Evolutionary conservation across 64 coral and sea anemone species (phyloP).

Genomic region (Stichodactyla helianthus): DNA sequence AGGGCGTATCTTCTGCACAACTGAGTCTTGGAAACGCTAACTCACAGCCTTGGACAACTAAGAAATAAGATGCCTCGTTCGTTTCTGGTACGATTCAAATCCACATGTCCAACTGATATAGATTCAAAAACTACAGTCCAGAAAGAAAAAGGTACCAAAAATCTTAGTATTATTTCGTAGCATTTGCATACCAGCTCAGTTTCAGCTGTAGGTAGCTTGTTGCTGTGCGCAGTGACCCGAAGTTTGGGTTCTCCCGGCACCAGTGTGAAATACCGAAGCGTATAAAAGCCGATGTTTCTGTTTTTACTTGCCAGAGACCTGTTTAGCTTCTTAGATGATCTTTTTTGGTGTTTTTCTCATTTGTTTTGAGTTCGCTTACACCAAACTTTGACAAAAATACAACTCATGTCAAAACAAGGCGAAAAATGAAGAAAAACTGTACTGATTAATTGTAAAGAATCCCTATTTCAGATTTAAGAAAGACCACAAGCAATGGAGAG

Average conservation of each 20-base stretch:
- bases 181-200: neutral
- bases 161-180: no score
- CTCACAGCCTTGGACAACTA: neutral
- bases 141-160: neutral
- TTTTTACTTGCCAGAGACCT: neutral
- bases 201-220: neutral
- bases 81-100: neutral
- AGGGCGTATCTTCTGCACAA: neutral
- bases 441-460: neutral
- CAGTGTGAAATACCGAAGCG: neutral
- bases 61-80: neutral
- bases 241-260: neutral
- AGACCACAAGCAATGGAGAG: neutral
- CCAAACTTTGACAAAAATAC: slow-evolving; percentile 6
- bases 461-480: neutral
- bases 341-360: neutral
- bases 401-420: neutral
- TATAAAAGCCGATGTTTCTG: neutral
- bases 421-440: neutral
- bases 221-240: neutral
- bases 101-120: neutral
- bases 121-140: neutral
- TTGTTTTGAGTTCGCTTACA: neutral
- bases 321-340: neutral
- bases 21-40: neutral